Evolutionary conservation across 1,140 invertebrate species (phyloP).

Genomic region (Caenorhabditis briggsae): DNA sequence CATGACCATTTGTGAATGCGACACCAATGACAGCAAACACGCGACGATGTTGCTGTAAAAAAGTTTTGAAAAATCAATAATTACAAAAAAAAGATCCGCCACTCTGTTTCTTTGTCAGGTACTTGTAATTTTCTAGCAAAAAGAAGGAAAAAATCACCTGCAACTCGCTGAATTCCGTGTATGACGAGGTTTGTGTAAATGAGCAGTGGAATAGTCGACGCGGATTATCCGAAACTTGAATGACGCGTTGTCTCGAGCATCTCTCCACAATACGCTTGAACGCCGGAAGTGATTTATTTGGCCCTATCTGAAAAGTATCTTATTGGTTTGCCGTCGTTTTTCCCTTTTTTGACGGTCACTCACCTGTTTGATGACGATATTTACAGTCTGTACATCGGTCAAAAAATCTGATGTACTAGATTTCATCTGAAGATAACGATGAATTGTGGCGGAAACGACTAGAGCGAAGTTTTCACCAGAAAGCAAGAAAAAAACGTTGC

Average conservation of each 20-base stretch:
- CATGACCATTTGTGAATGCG: constrained; percentile 54
- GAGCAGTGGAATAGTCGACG: constrained; percentile 67
- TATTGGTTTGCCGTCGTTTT: too few relatives aligned
- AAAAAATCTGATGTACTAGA: constrained; percentile 53
- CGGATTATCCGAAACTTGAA: constrained; percentile 70
- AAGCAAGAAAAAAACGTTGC: background rate
- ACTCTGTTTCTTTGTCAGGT: too few relatives aligned
- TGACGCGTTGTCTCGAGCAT: constrained; percentile 56
- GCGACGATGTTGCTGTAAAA: constrained; percentile 68
- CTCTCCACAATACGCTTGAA: constrained; percentile 60
- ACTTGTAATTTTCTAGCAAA: background rate
- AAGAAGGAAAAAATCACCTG: constrained; percentile 65
- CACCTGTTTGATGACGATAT: constrained; percentile 59
- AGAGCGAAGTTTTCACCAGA: background rate
- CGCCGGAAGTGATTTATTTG: constrained; percentile 51
- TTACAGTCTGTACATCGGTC: constrained; percentile 55
- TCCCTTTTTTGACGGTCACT: background rate
- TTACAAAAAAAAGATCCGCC: too few relatives aligned
- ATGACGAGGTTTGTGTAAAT: constrained; percentile 68
- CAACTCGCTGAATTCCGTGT: constrained; percentile 72
- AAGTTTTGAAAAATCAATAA: too few relatives aligned
- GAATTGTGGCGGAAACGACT: background rate
- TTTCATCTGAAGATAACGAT: constrained; percentile 46
- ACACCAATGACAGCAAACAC: constrained; percentile 72
- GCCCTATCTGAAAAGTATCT: constrained; percentile 35